Evolutionary conservation across 2,888 invertebrate species (phyloP), one percentile per base, ranked within the genome.

Genomic region (Cosmopolites sordidus): DNA sequence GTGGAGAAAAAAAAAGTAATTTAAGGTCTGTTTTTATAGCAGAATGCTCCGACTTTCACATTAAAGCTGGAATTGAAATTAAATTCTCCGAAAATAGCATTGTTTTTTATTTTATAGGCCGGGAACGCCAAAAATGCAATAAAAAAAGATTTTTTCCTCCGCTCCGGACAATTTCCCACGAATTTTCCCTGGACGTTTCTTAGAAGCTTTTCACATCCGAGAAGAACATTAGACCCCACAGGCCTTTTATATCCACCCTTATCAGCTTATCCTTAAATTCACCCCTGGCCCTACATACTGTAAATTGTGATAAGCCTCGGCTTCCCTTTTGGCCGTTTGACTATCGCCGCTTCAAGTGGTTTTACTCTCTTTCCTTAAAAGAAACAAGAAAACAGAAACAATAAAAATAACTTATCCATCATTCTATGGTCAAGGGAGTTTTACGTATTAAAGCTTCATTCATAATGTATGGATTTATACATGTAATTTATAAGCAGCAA

Each of bases 261-360:
- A 53, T 53, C 53, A 53, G 53, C 53, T 53, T 53, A 53, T 53
- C 53, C 53, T 43, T 18, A 22, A 48, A 48, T 48, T 53, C 43
- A 48, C 53, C 53, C 53, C 43, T 39, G 38, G 37, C 40, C 43
- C 43, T 43, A 48, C 43, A 48, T 53, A 48, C 48, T 53, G 48
- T 53, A 53, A 48, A 53, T 53, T 53, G 43, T 53, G 48, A 53
- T 53, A 53, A 53, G 53, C 48, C 48, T 48, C 18, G 29, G 38
- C 40, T 43, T 33, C 39, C 38, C 18, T 43, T 40, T 18, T 22
- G 42, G 37, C 43, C 22, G 43, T 53, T 48, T 48, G 43, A 48
- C 53, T 48, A 53, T 53, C 53, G 47, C 43, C 40, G 14, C 15
- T 27, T 48, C 44, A 48, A 53, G 48, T 48, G 44, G 22, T 44